These are phyloP conservation scores for Xenus cinereus DNA, from an alignment of 2,113 vertebrate genomes.

Conservation along the genomic window DNA sequence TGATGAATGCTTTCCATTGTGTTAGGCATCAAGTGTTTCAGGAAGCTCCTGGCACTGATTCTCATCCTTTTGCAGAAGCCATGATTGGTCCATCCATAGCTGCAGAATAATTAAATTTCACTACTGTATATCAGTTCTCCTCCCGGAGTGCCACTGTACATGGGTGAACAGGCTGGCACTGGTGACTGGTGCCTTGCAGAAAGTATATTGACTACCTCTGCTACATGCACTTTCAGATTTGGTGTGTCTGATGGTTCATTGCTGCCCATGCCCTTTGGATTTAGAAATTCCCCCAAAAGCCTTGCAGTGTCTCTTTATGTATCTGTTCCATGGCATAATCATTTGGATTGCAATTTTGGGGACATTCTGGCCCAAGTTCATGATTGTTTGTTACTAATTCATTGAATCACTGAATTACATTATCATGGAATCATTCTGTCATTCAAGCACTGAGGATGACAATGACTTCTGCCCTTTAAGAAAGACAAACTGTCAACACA, in stretches of 20 bases:
- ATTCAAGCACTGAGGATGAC: not conserved
- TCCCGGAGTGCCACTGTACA: not conserved
- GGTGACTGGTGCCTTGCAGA: not conserved
- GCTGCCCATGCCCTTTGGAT: not conserved
- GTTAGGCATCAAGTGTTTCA: not conserved
- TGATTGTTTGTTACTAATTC: not conserved
- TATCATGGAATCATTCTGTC: not conserved
- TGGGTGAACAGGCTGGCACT: not conserved
- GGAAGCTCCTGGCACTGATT: not conserved
- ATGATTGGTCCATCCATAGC: rapidly evolving
- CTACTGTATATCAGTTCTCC: not conserved
- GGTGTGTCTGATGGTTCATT: not conserved
- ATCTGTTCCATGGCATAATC: not conserved
- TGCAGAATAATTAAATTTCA: not conserved
- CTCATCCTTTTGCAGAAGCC: not conserved
- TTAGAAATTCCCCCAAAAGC: not conserved
- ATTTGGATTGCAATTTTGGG: not conserved
- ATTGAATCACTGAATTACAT: not conserved
- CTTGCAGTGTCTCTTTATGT: not conserved
- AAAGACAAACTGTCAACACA: not conserved
- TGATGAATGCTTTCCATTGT: not conserved
- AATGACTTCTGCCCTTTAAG: not conserved
- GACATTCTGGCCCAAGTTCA: not conserved
- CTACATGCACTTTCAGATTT: not conserved
- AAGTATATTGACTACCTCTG: not conserved